phyloP scores from a whole-genome alignment of 1,140 invertebrate genomes.

The Atta texana region DNA sequence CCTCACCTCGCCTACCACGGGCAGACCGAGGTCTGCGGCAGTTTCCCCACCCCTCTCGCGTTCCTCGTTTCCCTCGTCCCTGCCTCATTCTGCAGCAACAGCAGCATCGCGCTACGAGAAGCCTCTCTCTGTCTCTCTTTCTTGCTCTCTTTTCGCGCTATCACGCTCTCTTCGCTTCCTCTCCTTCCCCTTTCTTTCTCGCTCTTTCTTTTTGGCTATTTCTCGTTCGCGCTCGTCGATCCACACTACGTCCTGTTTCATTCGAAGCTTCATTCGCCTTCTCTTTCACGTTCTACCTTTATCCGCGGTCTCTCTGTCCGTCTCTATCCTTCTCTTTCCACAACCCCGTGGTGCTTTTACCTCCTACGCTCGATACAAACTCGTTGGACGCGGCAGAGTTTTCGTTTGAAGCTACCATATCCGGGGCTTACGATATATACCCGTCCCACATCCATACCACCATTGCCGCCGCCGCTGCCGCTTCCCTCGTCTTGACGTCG shows the following conservation, averaged over 20 bases:
- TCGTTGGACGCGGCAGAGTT: conserved; percentile 71
- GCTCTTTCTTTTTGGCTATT: conserved; percentile 40
- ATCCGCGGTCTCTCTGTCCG: conserved; percentile 7
- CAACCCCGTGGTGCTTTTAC: conserved; percentile 60
- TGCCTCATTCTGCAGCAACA: conserved; percentile 70
- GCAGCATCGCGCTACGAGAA: conserved; percentile 70
- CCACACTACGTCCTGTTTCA: conserved; percentile 65
- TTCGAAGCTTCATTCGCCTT: conserved; percentile 60
- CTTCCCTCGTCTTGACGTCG: conserved; percentile 48
- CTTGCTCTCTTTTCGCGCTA: conserved; percentile 51
- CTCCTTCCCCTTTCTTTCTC: conserved; percentile 14
- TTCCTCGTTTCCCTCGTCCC: conserved; percentile 74
- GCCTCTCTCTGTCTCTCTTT: conserved; percentile 63
- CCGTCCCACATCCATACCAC: conserved; percentile 4
- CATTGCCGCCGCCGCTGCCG: neutral
- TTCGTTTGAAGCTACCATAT: conserved; percentile 68
- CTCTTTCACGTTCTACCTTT: conserved; percentile 40
- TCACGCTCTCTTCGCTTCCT: conserved; percentile 35
- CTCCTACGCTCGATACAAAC: conserved; percentile 74
- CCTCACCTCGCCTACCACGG: conserved; percentile 80
- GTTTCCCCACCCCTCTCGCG: conserved; percentile 76
- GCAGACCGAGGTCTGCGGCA: conserved; percentile 74
- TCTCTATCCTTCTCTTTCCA: neutral
- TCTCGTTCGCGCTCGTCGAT: conserved; percentile 44
- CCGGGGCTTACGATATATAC: conserved; percentile 55